Percentiles rank a stretch among this genome's conserved stretches.
Evolutionary conservation across 2,113 vertebrate species (phyloP).

Genomic region (Cottus gobio): DNA sequence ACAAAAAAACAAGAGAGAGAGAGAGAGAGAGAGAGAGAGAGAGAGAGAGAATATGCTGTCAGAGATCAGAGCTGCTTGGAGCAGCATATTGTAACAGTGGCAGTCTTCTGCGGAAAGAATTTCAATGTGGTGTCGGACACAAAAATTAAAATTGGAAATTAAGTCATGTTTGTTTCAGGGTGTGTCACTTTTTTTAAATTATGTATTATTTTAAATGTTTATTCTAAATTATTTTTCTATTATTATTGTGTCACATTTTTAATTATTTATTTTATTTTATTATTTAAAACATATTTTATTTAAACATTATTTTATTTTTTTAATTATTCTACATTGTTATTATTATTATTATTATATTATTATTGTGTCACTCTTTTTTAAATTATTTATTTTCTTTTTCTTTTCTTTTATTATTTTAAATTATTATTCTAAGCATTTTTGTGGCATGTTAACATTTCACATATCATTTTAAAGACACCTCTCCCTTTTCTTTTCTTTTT

Average conservation of each 20-base stretch:
- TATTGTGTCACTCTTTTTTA: too few species aligned
- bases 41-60: background rate
- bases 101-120: conserved; percentile 39
- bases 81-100: background rate
- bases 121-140: conserved; percentile 41
- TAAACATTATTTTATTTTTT: too few species aligned
- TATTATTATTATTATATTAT: too few species aligned
- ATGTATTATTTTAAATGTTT: too few species aligned
- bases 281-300: too few species aligned
- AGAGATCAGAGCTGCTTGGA: conserved; percentile 21
- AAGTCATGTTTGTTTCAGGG: conserved; percentile 53
- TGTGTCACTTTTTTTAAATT: conserved; percentile 27
- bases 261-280: too few species aligned
- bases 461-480: conserved; percentile 37
- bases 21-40: background rate
- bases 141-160: conserved; percentile 34
- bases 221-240: too few species aligned
- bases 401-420: too few species aligned
- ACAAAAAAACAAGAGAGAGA: background rate
- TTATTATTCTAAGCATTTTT: background rate
- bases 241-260: too few species aligned
- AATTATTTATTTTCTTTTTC: too few species aligned
- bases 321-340: too few species aligned
- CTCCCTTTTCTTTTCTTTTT: background rate
- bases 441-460: conserved; percentile 31